A percentile compares a stretch with the other conserved stretches of the same genome.
These are phyloP conservation scores for Porites evermanni DNA, from an alignment of 92 coral and sea anemone species.

Conservation along the genomic window DNA sequence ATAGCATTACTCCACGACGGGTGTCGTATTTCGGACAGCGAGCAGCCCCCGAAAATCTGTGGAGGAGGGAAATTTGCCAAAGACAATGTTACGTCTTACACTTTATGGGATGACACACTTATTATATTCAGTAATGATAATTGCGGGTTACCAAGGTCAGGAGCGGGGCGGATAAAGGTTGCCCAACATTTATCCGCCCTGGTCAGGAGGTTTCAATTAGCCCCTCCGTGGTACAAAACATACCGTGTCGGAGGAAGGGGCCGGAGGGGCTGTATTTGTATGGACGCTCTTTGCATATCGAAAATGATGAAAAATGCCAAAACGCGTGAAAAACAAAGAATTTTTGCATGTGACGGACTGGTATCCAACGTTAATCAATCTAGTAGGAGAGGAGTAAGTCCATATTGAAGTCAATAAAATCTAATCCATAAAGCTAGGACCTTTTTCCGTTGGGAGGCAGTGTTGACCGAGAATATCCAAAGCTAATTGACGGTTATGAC, in stretches of 20 bases:
- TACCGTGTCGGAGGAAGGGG: conserved; percentile 70
- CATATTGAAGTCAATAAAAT: no score
- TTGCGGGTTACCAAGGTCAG: conserved; percentile 54
- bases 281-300: no score
- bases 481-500: no score
- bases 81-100: not conserved
- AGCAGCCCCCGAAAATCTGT: no score
- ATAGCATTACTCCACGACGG: no score
- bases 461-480: no score
- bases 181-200: no score
- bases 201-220: conserved; percentile 75
- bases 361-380: conserved; percentile 51
- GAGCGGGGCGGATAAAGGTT: no score
- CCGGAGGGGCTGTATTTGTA: conserved; percentile 43
- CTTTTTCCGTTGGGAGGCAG: no score
- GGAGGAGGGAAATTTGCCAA: no score
- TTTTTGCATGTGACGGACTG: conserved; percentile 62
- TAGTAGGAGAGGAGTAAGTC: conserved; percentile 21
- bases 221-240: conserved; percentile 76
- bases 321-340: conserved; percentile 37
- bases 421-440: no score
- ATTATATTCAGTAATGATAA: conserved; percentile 69
- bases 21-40: no score
- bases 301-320: conserved; percentile 2
- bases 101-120: conserved; percentile 69